phyloP scores from a whole-genome alignment of 2,113 vertebrate genomes.

The Candoia aspera region DNA sequence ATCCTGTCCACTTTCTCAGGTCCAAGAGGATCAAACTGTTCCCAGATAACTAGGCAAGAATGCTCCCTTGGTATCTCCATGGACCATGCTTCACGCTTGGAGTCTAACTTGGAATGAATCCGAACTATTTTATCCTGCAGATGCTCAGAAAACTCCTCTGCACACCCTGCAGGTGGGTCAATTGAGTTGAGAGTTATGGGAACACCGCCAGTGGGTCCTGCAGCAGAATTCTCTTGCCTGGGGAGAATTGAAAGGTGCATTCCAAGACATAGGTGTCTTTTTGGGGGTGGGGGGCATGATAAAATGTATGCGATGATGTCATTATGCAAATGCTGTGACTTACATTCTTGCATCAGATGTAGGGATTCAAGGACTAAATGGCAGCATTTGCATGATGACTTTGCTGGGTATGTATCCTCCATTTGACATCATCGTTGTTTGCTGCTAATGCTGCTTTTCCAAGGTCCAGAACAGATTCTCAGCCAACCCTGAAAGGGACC shows the following conservation, averaged over 20 bases:
- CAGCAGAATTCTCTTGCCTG: neutral
- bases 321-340: neutral
- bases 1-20: too few species aligned
- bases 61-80: too few species aligned
- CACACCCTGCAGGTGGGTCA: too few species aligned
- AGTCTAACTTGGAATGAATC: too few species aligned
- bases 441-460: neutral
- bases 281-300: neutral
- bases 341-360: neutral
- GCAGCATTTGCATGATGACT: neutral
- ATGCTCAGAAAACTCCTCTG: too few species aligned
- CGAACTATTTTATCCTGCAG: too few species aligned
- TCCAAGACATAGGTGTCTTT: neutral
- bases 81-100: too few species aligned
- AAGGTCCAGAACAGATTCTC: neutral
- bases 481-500: neutral
- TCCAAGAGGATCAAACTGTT: too few species aligned
- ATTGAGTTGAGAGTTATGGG: neutral
- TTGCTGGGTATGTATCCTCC: neutral
- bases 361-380: neutral
- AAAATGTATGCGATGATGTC: neutral
- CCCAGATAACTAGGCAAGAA: too few species aligned
- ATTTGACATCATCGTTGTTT: neutral
- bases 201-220: neutral
- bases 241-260: neutral